Base-by-base conservation (phyloP, 2,797 vertebrate species). In the Hoplostethus atlanticus region DNA sequence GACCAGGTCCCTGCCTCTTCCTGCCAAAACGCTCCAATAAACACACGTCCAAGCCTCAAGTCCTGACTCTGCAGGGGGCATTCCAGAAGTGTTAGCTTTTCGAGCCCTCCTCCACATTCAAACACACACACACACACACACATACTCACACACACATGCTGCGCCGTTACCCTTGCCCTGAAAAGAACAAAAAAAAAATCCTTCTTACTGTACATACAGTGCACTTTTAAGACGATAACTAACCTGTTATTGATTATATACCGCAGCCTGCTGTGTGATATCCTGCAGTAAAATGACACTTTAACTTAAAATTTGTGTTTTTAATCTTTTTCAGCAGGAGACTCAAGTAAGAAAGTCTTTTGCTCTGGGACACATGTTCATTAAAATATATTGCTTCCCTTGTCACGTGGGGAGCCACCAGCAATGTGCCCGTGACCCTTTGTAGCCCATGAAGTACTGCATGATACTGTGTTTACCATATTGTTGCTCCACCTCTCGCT, bases 11-110 rank as follows among this genome's bases (percentile, higher is more conserved):
- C 83, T 76, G 83, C 83, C 76, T 91, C 75, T 84, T 88, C 81
- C 84, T 91, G 93, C 93, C 93, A 93, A 90, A 90, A 80, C 72
- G 61, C 86, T 93, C 91, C 86, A 86, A 91, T 90, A 93, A 94
- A 93, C 90, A 90, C 89, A 83, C 81, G 72, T 90, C 85, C 86
- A 88, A 47, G 78, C 81, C 89, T 72, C 73, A 85, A 87, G 88
- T 92, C 88, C 80, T 84, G 6, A 2, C 89, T 86, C 87, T 77
- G 87, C 84, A 57, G 90, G 93, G 91, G 93, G 91, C 89, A 90
- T 92, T 92, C 91, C 91, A 89, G 78, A 86, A 80, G 86, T 87
- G 87, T 90, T 86, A 71, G 84, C 82, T 90, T 88, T 86, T 69
- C 10, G 63, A 83, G 76, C 66, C 17, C 44, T 75, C 72, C 71